These are phyloP conservation scores for Chrysochloris asiatica DNA, from an alignment of 2,113 vertebrate species.

Conservation along the genomic window DNA sequence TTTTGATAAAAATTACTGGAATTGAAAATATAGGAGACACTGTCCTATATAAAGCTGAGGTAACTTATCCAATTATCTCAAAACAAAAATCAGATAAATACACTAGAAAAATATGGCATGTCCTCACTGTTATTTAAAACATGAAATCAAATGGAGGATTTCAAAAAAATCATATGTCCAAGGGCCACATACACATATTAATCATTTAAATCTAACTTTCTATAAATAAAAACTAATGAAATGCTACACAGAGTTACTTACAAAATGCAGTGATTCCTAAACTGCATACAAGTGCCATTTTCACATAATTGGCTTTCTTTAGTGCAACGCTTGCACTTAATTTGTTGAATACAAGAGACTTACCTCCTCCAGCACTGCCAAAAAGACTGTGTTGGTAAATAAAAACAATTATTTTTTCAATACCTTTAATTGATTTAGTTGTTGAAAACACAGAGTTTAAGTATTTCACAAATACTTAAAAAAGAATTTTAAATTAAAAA, in stretches of 20 bases:
- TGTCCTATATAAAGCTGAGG: slow-evolving; percentile 20
- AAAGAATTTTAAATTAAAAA: neutral
- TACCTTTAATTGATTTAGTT: slow-evolving; percentile 35
- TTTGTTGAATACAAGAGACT: slow-evolving; percentile 34
- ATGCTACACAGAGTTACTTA: neutral
- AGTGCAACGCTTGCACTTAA: slow-evolving; percentile 7
- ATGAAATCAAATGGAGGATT: neutral
- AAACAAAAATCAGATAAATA: slow-evolving; percentile 40
- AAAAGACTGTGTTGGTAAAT: slow-evolving; percentile 13
- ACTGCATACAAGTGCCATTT: slow-evolving; percentile 44
- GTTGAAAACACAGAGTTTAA: slow-evolving; percentile 15
- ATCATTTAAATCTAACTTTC: neutral
- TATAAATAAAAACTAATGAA: neutral
- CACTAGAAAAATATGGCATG: slow-evolving; percentile 36
- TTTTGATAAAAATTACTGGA: too few relatives aligned
- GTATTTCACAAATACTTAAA: slow-evolving; percentile 16
- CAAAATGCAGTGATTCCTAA: neutral
- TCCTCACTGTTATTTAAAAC: slow-evolving; percentile 37
- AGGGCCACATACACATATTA: slow-evolving; percentile 1
- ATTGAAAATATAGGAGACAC: slow-evolving; percentile 27
- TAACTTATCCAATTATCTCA: slow-evolving; percentile 50
- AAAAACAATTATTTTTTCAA: slow-evolving; percentile 50
- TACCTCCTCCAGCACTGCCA: slow-evolving; percentile 39
- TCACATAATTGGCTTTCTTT: slow-evolving; percentile 45
- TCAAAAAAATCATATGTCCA: neutral